Evolutionary conservation across 2,888 invertebrate species (phyloP), one percentile per base, ranked within the genome.

Genomic region (Charanyca ferruginea): DNA sequence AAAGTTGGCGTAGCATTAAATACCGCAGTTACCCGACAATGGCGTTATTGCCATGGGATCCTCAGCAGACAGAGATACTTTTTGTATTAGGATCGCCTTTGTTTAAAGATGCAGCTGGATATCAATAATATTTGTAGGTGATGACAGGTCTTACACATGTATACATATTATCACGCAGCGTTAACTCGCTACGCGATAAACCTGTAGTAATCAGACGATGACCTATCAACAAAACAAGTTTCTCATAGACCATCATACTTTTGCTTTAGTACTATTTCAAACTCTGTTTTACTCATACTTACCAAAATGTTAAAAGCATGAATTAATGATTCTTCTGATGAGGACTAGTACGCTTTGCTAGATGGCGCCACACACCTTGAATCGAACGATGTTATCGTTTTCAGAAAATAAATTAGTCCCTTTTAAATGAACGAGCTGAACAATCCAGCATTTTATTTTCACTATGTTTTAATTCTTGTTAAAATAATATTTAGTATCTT

Each of bases 291-390:
- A 47, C 47, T 66, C 41, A 66, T 61, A 61, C 61, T 48, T 35
- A 61, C 23, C 23, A 23, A 42, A 69, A 70, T 61, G 70, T 66
- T 70, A 66, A 61, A 48, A 66, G 70, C 62, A 70, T 70, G 66
- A 22, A 18, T 18, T 20, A n/a, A 20, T 45, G 22, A 18, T 22
- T 23, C 41, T 20, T 42, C 16, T 23, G 9, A 32, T 11, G 8
- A 35, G 16, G 8, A 41, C 3, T 23, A 41, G 13, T 62, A 5
- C 16, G 6, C 16, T 16, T 16, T 28, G 62, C 66, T 67, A 70
- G 63, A 44, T 71, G 62, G 66, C 28, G 72, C 64, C 72, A 52
- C 45, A 70, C 3, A 9, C n/a, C 3, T 22, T 8, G 16, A 18
- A 2, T 3, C 3, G 28, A 8, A 20, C 2, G 2, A 8, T 18